Evolutionary conservation across 2,888 invertebrate genomes (phyloP), one percentile per base, ranked within the genome.

Genomic region (Noctua fimbriata): DNA sequence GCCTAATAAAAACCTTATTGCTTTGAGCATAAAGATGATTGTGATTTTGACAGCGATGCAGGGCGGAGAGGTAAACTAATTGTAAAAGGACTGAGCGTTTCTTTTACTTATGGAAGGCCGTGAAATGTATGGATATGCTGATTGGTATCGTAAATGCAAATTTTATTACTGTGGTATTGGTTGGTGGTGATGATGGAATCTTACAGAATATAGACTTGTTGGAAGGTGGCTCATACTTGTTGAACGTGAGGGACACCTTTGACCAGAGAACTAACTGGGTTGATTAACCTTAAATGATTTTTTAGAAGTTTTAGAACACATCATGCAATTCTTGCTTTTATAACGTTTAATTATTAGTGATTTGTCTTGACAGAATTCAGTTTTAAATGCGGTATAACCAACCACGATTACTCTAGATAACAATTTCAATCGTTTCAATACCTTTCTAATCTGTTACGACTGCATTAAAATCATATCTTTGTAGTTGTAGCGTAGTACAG

Each of bases 101-200:
- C 60, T 73, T 71, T 76, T 69, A 73, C 72, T 55, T 55, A 52
- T 44, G 58, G 49, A 81, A 49, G 14, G 69, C 63, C 69, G 73
- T 84, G n/a, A 82, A 69, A 73, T 36, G 21, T 44, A n/a, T 73
- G 67, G 76, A n/a, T 82, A 77, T 70, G 55, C 36, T 73, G 66
- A 85, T 84, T 82, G 73, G 28, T 71, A 49, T 73, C 77, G 78
- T 85, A 49, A 73, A 85, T 82, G 77, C 36, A 83, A 74, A 79
- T 83, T 84, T 83, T 76, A 76, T 81, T 63, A 69, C 9, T 28
- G 6, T 52, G 5, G 16, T 67, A 47, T 52, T n/a, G 16, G 36
- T n/a, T 10, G 14, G 0, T 49, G 41, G 44, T 18, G 32, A 47
- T 69, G 44, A 16, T 41, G 47, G 70, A 80, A 79, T 55, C 55